Conservation (phyloP, 2,888 invertebrate species). For the Pammene fasciana region DNA sequence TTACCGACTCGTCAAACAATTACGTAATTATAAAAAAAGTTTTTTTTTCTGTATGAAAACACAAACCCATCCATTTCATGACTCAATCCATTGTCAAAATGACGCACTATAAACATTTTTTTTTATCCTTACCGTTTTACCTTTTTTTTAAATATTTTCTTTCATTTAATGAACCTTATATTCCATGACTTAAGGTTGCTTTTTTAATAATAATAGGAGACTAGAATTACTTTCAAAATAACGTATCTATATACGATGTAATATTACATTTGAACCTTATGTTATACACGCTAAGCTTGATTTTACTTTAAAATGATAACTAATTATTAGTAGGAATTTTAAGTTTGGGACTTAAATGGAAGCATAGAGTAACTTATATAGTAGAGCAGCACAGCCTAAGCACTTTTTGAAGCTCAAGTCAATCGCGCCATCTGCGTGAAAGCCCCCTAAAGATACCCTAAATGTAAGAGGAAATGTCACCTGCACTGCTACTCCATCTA, state of each 20-base stretch:
- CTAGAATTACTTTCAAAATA: not conserved
- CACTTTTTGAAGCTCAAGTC: too few species aligned
- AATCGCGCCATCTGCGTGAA: too few species aligned
- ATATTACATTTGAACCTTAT: not conserved
- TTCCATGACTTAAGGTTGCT: too few species aligned
- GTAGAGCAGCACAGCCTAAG: too few species aligned
- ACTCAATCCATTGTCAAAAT: conserved; percentile 13
- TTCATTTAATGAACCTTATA: not conserved
- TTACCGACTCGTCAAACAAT: not conserved
- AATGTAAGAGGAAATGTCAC: too few species aligned
- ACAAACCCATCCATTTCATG: conserved; percentile 14
- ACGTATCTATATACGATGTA: not conserved
- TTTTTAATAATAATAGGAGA: too few species aligned
- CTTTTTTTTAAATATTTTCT: not conserved
- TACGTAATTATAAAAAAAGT: not conserved
- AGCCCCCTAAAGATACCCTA: too few species aligned
- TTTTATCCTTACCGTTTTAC: not conserved
- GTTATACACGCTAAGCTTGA: not conserved
- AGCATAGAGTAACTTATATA: too few species aligned
- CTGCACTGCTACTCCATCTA: too few species aligned
- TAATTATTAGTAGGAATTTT: not conserved
- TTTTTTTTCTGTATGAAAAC: conserved; percentile 1
- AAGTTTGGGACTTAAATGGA: too few species aligned
- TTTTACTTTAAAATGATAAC: not conserved
- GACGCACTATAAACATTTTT: conserved; percentile 18